Evolutionary conservation across 2,888 invertebrate genomes (phyloP).

Genomic region (Drosophila nr. fundita): DNA sequence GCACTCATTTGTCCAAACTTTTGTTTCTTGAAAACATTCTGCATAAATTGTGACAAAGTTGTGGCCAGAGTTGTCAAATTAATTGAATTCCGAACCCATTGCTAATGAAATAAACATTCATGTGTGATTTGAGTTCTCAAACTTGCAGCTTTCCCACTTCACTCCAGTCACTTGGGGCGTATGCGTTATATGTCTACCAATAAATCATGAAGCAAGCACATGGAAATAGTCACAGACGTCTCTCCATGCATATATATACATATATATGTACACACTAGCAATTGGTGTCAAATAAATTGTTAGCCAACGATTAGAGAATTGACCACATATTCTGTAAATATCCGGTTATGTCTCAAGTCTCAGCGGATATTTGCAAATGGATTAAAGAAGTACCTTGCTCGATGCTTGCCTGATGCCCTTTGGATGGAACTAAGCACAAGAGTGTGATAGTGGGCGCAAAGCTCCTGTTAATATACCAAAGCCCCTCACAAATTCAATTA

Average conservation of each 20-base stretch:
- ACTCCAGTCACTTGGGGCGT: constrained; percentile 29
- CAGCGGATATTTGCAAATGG: constrained; percentile 32
- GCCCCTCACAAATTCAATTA: constrained; percentile 24
- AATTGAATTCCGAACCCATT: constrained; percentile 19
- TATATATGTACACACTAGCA: neutral
- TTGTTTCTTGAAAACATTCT: neutral
- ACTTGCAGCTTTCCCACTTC: constrained; percentile 25
- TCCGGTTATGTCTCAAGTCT: neutral
- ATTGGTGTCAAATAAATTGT: constrained; percentile 45
- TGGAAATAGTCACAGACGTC: neutral
- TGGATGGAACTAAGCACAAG: constrained; percentile 17
- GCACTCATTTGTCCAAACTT: neutral
- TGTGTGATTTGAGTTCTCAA: constrained; percentile 23
- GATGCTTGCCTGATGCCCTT: constrained; percentile 22
- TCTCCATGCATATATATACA: neutral
- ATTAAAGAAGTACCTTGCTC: constrained; percentile 21
- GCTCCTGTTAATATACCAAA: constrained; percentile 10
- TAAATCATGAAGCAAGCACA: constrained; percentile 27
- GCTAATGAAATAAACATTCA: constrained; percentile 33
- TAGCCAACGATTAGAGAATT: constrained; percentile 7
- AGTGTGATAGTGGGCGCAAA: constrained; percentile 24
- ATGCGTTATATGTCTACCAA: constrained; percentile 24
- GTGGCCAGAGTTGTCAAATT: constrained; percentile 15
- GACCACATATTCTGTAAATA: constrained; percentile 22
- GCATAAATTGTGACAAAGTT: constrained; percentile 14